Evolutionary conservation across 2,888 invertebrate species (phyloP).

Genomic region (Sussaba pulchella): DNA sequence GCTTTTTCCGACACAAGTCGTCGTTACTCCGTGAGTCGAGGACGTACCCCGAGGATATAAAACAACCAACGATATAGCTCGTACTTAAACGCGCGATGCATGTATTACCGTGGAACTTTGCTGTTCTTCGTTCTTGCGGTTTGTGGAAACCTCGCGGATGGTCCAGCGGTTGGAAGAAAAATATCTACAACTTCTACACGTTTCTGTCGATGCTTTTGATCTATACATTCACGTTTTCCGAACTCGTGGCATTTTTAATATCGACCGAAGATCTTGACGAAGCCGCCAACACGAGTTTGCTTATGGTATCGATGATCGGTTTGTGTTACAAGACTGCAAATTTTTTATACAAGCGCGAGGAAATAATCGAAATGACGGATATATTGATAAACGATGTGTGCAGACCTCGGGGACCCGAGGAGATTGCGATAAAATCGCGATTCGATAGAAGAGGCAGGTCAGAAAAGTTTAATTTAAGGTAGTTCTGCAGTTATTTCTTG

Average conservation of each 20-base stretch:
- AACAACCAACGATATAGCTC: no score
- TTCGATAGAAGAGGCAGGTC: conserved; percentile 47
- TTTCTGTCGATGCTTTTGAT: conserved; percentile 11
- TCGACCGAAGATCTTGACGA: conserved; percentile 24
- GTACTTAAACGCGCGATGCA: conserved; percentile 25
- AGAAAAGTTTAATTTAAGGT: no score
- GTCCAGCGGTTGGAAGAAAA: conserved; percentile 53
- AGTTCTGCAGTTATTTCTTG: no score
- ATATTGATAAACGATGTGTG: conserved; percentile 34
- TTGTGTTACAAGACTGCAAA: conserved; percentile 50
- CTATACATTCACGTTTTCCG: conserved; percentile 35
- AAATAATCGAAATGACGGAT: conserved; percentile 30
- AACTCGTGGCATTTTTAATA: conserved; percentile 32
- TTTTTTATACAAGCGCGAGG: conserved; percentile 22
- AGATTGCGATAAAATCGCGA: conserved; percentile 42
- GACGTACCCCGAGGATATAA: background rate
- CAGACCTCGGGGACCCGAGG: conserved; percentile 38
- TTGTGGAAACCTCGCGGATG: conserved; percentile 48
- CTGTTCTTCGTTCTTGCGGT: conserved; percentile 46
- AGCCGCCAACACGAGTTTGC: conserved; percentile 34
- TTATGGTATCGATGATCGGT: conserved; percentile 51
- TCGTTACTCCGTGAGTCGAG: background rate
- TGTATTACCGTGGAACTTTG: conserved; percentile 37
- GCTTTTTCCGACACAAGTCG: background rate
- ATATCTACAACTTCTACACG: conserved; percentile 48